These are phyloP conservation scores for Lochmaea capreae DNA, from an alignment of 2,888 invertebrate species.

Conservation along the genomic window DNA sequence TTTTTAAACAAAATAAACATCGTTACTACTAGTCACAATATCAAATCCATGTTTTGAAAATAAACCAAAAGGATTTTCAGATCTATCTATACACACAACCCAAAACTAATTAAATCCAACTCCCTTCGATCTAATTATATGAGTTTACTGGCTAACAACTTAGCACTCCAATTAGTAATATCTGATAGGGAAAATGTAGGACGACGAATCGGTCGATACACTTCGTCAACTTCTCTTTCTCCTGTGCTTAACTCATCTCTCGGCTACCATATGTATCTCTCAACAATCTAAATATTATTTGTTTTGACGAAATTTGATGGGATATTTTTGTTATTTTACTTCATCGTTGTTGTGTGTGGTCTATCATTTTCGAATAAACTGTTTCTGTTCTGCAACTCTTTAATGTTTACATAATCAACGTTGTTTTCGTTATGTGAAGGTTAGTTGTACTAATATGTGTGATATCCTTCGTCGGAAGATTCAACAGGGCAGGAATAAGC, in stretches of 20 bases:
- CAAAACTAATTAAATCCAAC: neutral
- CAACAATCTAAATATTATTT: slow-evolving; percentile 3
- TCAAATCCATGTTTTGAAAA: no score
- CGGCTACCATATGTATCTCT: neutral
- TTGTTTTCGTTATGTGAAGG: neutral
- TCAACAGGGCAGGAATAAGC: no score
- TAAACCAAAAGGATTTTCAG: no score
- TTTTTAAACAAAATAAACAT: no score
- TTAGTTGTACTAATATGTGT: neutral
- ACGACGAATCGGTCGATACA: neutral
- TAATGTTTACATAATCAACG: neutral
- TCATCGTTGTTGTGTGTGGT: neutral
- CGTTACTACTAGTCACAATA: no score
- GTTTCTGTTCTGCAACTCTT: neutral
- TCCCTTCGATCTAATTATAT: neutral
- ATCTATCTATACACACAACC: no score
- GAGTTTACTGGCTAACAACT: neutral
- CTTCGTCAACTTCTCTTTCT: neutral
- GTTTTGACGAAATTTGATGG: neutral
- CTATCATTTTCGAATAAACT: neutral
- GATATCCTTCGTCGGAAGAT: no score
- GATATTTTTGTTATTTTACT: neutral
- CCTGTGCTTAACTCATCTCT: neutral
- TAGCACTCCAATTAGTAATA: slow-evolving; percentile 7
- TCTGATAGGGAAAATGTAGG: neutral